Percentiles rank a stretch among this genome's conserved stretches.
Conservation (phyloP, 2,888 invertebrate genomes). For the Athalia rosae region DNA sequence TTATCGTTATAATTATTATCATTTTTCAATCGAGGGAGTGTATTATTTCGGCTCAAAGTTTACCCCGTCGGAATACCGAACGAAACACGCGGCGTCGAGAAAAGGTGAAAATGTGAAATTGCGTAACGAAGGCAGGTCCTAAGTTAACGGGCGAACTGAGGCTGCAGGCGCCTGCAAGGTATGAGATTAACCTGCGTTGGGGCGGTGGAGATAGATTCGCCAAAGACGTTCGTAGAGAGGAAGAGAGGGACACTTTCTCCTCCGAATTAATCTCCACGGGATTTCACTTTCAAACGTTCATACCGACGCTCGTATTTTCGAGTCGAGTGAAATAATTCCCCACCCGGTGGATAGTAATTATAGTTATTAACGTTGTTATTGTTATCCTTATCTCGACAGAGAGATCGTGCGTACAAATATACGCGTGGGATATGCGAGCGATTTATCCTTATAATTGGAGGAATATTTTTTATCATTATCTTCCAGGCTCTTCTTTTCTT, state of each 20-base stretch:
- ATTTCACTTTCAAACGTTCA: conserved; percentile 25
- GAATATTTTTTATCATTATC: conserved; percentile 14
- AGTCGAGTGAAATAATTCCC: conserved; percentile 7
- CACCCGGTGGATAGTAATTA: not conserved
- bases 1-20: no score
- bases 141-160: no score
- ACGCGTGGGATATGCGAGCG: not conserved
- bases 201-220: conserved; percentile 16
- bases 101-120: no score
- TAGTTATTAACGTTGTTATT: not conserved
- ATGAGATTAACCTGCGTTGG: not conserved
- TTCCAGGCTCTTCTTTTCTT: conserved; percentile 15
- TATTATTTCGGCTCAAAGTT: no score
- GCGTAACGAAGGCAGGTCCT: no score
- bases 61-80: no score
- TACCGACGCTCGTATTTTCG: conserved; percentile 13
- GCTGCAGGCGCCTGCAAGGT: no score
- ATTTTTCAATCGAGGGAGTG: no score
- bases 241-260: conserved; percentile 6
- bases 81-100: no score
- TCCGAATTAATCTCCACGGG: conserved; percentile 20
- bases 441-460: conserved; percentile 35
- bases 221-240: conserved; percentile 10
- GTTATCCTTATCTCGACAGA: conserved; percentile 32
- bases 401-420: conserved; percentile 24